Base-by-base conservation (phyloP, 2,888 invertebrate species). In the Drosophila rubida region DNA sequence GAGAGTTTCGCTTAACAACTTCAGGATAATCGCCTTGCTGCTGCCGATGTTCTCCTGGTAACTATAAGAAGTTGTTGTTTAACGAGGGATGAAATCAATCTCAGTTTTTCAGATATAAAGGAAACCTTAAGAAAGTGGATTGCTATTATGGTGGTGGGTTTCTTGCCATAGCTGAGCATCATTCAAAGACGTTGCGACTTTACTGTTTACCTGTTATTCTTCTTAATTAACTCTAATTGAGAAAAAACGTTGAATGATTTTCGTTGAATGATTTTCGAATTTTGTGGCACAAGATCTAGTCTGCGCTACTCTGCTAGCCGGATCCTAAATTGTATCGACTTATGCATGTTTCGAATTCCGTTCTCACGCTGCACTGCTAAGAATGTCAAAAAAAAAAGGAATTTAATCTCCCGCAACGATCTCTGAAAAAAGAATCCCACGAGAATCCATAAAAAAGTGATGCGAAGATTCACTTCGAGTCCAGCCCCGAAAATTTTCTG, bases 151-250 rank as follows among this genome's bases (percentile, higher is more conserved):
- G 50, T 59, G 48, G 55, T 60, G 8, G 22, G 51, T 65, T 65
- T 25, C 25, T 13, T 37, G 7, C 4, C 7, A 9, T n/a, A 16
- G 46, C 13, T 65, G 39, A 32, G 1, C 44, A 35, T 11, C 25
- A 25, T 49, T 39, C 41, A 16, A 37, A 7, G 30, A 51, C 39
- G 35, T 55, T 39, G 50, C 72, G 45, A 5, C 4, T 1, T 35
- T 60, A 23, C 82, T 82, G 86, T 32, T 51, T 23, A 37, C 87
- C 87, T 82, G 70, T 62, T 81, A 51, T 19, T 37, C 19, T 45
- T 14, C 69, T 82, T 66, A 62, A 78, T 67, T 58, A 67, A 60
- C 39, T 23, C 51, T 19, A 58, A 27, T 35, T 60, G 32, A 37
- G 7, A 23, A 23, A 32, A 27, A 19, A 35, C 9, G 2, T 19